Percentiles rank a stretch among this genome's conserved stretches.
phyloP scores from a whole-genome alignment of 1,140 invertebrate species.

The Caenorhabditis briggsae region DNA sequence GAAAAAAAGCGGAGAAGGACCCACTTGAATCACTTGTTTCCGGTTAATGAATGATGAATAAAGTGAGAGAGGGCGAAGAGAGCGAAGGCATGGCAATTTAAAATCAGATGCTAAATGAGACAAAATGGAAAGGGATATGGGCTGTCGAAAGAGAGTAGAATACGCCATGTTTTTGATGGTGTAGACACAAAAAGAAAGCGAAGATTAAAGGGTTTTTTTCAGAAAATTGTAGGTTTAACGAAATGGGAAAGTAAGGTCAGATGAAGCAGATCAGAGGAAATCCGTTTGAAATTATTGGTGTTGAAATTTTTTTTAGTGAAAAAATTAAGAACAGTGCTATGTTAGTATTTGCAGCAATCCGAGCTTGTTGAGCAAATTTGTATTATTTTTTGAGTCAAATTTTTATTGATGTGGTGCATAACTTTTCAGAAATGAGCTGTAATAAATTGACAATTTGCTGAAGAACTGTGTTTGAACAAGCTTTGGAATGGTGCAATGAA shows the following conservation, averaged over 20 bases:
- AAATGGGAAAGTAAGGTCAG: background rate
- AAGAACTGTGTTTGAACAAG: too few relatives aligned
- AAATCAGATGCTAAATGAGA: slow-evolving; percentile 26
- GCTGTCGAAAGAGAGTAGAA: background rate
- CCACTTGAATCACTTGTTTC: slow-evolving; percentile 26
- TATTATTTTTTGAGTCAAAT: too few relatives aligned
- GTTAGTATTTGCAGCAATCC: too few relatives aligned
- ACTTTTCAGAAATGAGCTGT: too few relatives aligned
- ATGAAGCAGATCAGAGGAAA: background rate
- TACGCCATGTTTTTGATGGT: background rate
- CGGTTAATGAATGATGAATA: slow-evolving; percentile 19
- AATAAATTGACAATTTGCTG: too few relatives aligned
- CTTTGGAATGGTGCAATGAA: too few relatives aligned
- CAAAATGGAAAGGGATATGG: slow-evolving; percentile 4
- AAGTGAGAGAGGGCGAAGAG: background rate
- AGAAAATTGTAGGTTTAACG: background rate
- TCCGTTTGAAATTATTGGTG: background rate
- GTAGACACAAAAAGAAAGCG: background rate
- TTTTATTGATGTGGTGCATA: too few relatives aligned
- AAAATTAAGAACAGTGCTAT: too few relatives aligned
- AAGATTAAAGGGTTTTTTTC: slow-evolving; percentile 2
- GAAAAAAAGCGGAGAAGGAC: background rate
- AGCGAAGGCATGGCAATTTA: background rate
- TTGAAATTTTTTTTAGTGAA: too few relatives aligned
- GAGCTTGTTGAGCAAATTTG: too few relatives aligned